Percentiles rank a stretch among this genome's conserved stretches.
Evolutionary conservation across 2,797 vertebrate genomes (phyloP).

Genomic region (Denticeps clupeoides): DNA sequence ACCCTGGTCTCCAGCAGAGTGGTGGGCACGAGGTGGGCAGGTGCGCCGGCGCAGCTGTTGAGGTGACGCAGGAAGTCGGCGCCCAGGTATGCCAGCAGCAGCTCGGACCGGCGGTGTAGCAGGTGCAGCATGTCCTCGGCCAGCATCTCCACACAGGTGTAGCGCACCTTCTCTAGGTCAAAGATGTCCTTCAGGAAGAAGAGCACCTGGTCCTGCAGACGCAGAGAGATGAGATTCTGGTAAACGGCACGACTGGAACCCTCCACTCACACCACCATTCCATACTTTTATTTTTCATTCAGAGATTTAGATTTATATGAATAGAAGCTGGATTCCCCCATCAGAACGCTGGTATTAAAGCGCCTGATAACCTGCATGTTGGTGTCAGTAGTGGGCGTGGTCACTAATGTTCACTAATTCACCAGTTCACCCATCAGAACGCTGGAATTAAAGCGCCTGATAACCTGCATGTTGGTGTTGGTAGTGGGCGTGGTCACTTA

Average conservation of each 20-base stretch:
- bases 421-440: no score
- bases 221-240: neutral
- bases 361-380: no score
- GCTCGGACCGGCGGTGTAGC: conserved; percentile 70
- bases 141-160: conserved; percentile 71
- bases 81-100: conserved; percentile 72
- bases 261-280: no score
- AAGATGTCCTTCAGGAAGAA: conserved; percentile 94
- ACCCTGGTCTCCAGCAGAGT: conserved; percentile 57
- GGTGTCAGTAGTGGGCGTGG: no score
- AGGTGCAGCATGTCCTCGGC: conserved; percentile 78
- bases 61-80: conserved; percentile 49
- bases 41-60: conserved; percentile 38
- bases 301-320: no score
- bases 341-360: no score
- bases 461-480: no score
- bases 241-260: neutral
- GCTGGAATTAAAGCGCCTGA: no score
- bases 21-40: conserved; percentile 40
- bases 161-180: conserved; percentile 90
- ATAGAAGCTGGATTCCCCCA: no score
- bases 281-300: no score
- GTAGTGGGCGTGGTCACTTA: no score
- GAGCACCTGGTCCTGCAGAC: conserved; percentile 77
- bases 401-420: no score